phyloP scores from a whole-genome alignment of 2,888 invertebrate species.

The Tanytarsus gracilentus region DNA sequence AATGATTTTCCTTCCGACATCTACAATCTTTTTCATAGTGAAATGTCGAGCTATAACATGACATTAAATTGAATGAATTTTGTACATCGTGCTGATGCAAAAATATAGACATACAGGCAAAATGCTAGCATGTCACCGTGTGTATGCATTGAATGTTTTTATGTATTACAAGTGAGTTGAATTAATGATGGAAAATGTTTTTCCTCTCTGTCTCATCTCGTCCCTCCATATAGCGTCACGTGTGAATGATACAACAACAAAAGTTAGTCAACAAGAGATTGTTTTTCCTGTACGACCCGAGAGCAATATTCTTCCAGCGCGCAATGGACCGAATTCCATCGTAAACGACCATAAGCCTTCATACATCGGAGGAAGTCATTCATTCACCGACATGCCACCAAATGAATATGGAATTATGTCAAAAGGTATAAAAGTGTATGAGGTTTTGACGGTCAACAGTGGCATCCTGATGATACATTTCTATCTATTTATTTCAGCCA shows the following conservation, averaged over 20 bases:
- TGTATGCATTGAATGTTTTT: no score
- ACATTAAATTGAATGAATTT: no score
- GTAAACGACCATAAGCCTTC: slow-evolving; percentile 41
- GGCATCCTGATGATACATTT: neutral
- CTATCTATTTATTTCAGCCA: neutral
- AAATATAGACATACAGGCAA: no score
- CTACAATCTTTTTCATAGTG: no score
- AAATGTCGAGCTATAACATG: no score
- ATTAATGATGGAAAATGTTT: slow-evolving; percentile 15
- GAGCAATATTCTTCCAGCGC: slow-evolving; percentile 32
- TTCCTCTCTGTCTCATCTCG: neutral
- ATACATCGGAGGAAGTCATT: slow-evolving; percentile 44
- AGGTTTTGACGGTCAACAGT: neutral
- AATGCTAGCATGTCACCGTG: no score
- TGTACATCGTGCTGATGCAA: no score
- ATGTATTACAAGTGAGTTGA: neutral
- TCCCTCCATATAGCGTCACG: slow-evolving; percentile 32
- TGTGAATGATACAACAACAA: slow-evolving; percentile 39
- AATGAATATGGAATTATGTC: slow-evolving; percentile 37
- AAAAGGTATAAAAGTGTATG: neutral
- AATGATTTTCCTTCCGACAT: no score
- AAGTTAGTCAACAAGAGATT: slow-evolving; percentile 40
- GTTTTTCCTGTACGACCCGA: slow-evolving; percentile 41
- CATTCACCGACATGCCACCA: slow-evolving; percentile 43
- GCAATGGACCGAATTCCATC: slow-evolving; percentile 25